Evolutionary conservation across 2,113 vertebrate species (phyloP).

Genomic region (Pomatorhinus ruficollis): DNA sequence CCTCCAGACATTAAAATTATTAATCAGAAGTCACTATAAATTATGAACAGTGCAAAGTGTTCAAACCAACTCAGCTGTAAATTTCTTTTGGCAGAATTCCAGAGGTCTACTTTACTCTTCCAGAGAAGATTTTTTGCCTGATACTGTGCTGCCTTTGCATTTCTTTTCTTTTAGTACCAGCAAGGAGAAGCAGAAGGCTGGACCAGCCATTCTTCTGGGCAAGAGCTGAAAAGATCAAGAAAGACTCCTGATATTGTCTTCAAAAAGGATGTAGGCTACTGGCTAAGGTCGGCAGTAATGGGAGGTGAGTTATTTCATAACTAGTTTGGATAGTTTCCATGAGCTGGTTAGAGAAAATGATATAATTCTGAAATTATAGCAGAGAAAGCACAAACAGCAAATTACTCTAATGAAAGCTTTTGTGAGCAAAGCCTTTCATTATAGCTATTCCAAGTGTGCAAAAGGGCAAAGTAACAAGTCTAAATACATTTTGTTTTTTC

Average conservation of each 20-base stretch:
- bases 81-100: not conserved
- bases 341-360: not conserved
- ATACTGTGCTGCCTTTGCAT: not conserved
- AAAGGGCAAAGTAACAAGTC: not conserved
- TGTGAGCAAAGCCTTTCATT: not conserved
- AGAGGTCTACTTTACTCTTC: not conserved
- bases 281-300: not conserved
- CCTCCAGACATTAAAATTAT: conserved; percentile 10
- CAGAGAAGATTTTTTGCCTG: not conserved
- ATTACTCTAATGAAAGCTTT: not conserved
- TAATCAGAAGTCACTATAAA: not conserved
- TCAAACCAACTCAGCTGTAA: not conserved
- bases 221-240: not conserved
- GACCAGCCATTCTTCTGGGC: not conserved
- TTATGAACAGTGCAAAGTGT: not conserved
- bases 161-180: not conserved
- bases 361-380: not conserved
- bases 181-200: not conserved
- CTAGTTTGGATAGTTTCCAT: not conserved
- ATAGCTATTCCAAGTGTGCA: not conserved
- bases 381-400: not conserved
- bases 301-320: not conserved
- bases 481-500: not conserved
- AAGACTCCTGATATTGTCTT: not conserved
- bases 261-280: not conserved